A percentile compares a stretch with the other conserved stretches of the same genome.
Conservation (phyloP, 92 coral and sea anemone genomes). For the Epizoanthus rinbou region DNA sequence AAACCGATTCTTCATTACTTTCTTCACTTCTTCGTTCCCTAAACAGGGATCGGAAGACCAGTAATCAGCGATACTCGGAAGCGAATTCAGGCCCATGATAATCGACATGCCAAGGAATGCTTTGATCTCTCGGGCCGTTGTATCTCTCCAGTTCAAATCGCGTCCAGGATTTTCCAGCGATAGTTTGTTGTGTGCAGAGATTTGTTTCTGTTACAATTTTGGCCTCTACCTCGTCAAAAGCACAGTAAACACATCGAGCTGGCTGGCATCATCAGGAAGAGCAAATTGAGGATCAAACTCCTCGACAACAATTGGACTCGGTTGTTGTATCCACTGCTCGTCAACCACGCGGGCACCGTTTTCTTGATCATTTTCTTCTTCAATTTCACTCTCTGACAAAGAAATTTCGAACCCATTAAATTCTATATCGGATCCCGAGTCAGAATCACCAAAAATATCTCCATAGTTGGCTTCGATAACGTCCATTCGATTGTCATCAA, state of each 20-base stretch:
- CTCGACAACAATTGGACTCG: neutral
- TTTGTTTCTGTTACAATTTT: constrained; percentile 32
- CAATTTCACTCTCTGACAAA: neutral
- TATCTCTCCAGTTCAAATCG: constrained; percentile 4
- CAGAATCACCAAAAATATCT: constrained; percentile 15
- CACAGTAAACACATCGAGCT: constrained; percentile 11
- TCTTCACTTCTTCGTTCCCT: constrained; percentile 6
- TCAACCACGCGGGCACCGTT: neutral
- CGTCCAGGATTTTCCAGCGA: neutral
- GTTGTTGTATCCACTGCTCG: constrained; percentile 13
- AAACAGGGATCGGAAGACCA: constrained; percentile 26
- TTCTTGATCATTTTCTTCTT: neutral
- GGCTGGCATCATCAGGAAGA: constrained; percentile 11
- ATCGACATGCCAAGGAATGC: constrained; percentile 10
- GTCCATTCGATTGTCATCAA: neutral
- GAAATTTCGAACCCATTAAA: constrained; percentile 8
- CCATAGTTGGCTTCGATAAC: neutral
- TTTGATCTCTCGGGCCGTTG: constrained; percentile 10
- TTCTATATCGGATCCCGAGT: constrained; percentile 16
- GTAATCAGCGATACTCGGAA: neutral
- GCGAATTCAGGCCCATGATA: constrained; percentile 12
- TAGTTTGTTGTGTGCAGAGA: neutral
- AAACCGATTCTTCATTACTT: constrained; percentile 16
- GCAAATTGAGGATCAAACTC: constrained; percentile 14
- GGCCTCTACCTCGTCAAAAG: constrained; percentile 1